Evolutionary conservation across 2,888 invertebrate species (phyloP), one percentile per base, ranked within the genome.

Genomic region (Himalopsyche japonica): DNA sequence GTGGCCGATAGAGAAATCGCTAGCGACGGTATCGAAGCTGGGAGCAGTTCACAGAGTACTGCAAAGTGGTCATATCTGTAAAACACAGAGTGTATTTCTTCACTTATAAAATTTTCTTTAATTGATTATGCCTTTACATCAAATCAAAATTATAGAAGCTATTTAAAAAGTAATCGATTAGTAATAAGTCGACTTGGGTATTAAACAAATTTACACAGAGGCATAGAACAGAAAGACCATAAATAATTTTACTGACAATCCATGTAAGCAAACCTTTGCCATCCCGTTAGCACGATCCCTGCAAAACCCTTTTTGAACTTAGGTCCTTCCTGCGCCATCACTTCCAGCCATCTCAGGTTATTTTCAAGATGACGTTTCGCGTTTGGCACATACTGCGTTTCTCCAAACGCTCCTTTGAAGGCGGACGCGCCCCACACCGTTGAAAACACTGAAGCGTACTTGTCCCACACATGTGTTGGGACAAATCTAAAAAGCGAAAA

Each of bases 371-470:
- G 95, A 78, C 94, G 91, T 87, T 93, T 93, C 20, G 94, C 92
- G 85, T 95, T 94, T 6, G 95, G 95, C 85, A 95, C 92, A 87
- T 94, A 93, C 77, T 95, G 88, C 3, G 94, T 94, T 89, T 95
- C 95, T 0, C 95, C 95, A 87, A 95, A 95, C 5, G 95, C 95
- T 0, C 95, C 96, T 89, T 96, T 96, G 89, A 94, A 96, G 0
- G 96, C 95, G 3, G 95, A 95, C 1, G 95, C 95, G 3, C 94
- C 93, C 96, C 96, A 96, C 10, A 95, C 94, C 0, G 94, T 93
- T 5, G 93, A 92, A 88, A 96, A 96, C 12, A 95, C 93, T 20
- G 93, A 91, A 0, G 94, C 92, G 87, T 95, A 95, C 87, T 94
- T 94, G 88, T 95, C 93, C 95, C 95, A 95, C 10, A 94, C 91